These are phyloP conservation scores for Paralichthys olivaceus DNA, from an alignment of 2,113 vertebrate species.

Conservation along the genomic window DNA sequence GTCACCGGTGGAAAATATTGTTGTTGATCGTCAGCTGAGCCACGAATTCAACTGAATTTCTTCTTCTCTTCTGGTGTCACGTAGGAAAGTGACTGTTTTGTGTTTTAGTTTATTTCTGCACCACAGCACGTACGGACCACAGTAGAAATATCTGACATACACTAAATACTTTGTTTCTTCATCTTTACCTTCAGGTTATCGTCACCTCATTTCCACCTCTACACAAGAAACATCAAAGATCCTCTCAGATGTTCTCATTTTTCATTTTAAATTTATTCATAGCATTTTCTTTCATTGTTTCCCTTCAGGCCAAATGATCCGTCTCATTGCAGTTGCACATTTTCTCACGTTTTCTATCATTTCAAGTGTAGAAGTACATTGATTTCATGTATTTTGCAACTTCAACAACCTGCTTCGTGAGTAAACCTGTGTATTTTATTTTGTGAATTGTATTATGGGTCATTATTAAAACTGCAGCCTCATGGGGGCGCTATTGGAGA, in stretches of 20 bases:
- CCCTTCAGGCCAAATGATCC: too few species aligned
- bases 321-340: neutral
- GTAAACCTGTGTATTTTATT: neutral
- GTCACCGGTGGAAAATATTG: neutral
- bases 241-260: too few species aligned
- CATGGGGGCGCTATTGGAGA: slow-evolving; percentile 9
- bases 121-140: too few species aligned
- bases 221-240: neutral
- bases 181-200: too few species aligned
- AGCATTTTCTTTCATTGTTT: too few species aligned
- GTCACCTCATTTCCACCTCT: too few species aligned
- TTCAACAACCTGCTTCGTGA: too few species aligned
- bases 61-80: neutral
- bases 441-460: neutral
- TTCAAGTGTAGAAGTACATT: too few species aligned
- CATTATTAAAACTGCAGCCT: neutral
- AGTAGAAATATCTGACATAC: too few species aligned
- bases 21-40: neutral
- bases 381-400: neutral
- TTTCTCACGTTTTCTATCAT: neutral
- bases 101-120: neutral
- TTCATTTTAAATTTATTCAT: too few species aligned
- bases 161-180: too few species aligned
- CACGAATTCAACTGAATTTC: neutral
- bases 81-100: neutral